These are phyloP conservation scores for Drosophila teissieri DNA, from an alignment of 1,140 invertebrate species.

Conservation along the genomic window DNA sequence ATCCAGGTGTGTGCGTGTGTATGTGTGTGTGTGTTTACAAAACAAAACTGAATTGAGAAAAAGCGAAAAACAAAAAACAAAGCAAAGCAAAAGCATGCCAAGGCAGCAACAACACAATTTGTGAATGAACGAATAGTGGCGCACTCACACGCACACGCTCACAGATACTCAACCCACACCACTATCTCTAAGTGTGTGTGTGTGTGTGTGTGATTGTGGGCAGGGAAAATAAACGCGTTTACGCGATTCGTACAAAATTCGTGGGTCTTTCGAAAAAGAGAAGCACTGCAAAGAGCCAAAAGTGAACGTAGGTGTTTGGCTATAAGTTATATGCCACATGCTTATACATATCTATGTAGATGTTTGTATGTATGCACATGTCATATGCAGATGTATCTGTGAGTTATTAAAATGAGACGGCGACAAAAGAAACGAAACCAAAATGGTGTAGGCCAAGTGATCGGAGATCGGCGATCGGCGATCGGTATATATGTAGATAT, in stretches of 20 bases:
- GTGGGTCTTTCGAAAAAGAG: slow-evolving; percentile 43
- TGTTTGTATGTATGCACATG: not conserved
- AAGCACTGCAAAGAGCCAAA: slow-evolving; percentile 40
- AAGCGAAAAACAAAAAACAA: slow-evolving; percentile 14
- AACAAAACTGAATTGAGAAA: slow-evolving; percentile 70
- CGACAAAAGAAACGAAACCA: slow-evolving; percentile 65
- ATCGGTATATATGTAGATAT: not conserved
- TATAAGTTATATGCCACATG: slow-evolving; percentile 19
- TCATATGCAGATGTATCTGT: slow-evolving; percentile 51
- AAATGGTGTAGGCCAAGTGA: slow-evolving; percentile 76
- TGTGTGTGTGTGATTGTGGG: slow-evolving; percentile 77
- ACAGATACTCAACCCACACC: slow-evolving; percentile 11
- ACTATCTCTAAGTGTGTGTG: slow-evolving; percentile 9
- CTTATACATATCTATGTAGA: slow-evolving; percentile 28
- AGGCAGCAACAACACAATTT: slow-evolving; percentile 64
- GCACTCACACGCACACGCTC: slow-evolving; percentile 56
- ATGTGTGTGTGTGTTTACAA: slow-evolving; percentile 72
- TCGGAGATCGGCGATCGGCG: slow-evolving; percentile 29
- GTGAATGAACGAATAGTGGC: slow-evolving; percentile 82
- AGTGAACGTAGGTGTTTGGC: slow-evolving; percentile 62
- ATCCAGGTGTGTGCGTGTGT: slow-evolving; percentile 39
- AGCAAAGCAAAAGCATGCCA: slow-evolving; percentile 64
- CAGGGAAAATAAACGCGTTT: slow-evolving; percentile 84
- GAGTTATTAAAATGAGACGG: slow-evolving; percentile 78
- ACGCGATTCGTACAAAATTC: slow-evolving; percentile 84